Evolutionary conservation across 2,113 vertebrate species (phyloP), one percentile per base, ranked within the genome.

Genomic region (Climacteris rufus): DNA sequence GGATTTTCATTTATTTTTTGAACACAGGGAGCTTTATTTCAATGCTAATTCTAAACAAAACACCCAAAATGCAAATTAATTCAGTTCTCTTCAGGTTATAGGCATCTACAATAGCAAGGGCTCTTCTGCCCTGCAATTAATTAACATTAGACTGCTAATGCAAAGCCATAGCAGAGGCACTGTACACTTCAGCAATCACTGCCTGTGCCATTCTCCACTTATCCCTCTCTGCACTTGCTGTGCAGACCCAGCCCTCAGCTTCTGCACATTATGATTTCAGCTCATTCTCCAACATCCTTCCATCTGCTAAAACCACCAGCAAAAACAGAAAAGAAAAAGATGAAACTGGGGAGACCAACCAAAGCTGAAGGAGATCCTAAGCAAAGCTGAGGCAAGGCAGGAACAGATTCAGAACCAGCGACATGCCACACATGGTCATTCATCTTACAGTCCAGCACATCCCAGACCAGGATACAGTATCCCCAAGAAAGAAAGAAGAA

Each of bases 211-310:
- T 63, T 86, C 47, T 40, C 77, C 65, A 78, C 77, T 70, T 60
- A 65, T 69, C 20, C n/a, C 33, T 56, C 45, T 47, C 85, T 69
- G 39, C 22, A 66, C 88, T 50, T 92, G 83, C 54, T 81, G 22
- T 50, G 81, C 83, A 95, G 54, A 76, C 76, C 65, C 54, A 81
- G 80, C 68, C 90, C 83, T 90, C 79, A 76, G 47, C 31, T 74
- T 66, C 68, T 47, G 59, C 54, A 45, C 1, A 3, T 74, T 59
- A 76, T 37, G 23, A 92, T 83, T 93, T 90, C 75, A 93, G 66
- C 59, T 80, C 70, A 50, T 72, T 90, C 64, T 80, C 35, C 79
- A 92, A 86, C 24, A 80, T 61, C 50, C 54, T 72, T 74, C 61
- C 53, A 49, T 65, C 50, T 77, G 63, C 30, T 81, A 50, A 95